Conservation (phyloP, 2,888 invertebrate species). For the Nipponacmea schrenckii region DNA sequence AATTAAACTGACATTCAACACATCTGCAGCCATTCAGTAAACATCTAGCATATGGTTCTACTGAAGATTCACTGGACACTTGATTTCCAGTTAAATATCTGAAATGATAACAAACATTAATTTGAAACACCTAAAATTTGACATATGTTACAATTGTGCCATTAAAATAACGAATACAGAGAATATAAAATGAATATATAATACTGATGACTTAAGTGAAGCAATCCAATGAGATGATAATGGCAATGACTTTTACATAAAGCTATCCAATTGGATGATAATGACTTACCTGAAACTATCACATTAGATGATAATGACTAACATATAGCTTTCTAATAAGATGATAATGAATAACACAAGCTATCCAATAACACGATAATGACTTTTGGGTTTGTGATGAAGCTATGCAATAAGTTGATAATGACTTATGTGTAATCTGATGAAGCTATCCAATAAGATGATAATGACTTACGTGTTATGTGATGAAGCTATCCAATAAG, state of each 20-base stretch:
- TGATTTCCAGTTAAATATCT: constrained; percentile 97
- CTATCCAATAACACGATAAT: too few species aligned
- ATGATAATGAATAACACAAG: too few species aligned
- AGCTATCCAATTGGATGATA: constrained; percentile 71
- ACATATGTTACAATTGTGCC: neutral
- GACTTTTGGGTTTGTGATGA: neutral
- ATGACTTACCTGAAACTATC: constrained; percentile 26
- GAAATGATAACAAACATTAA: constrained; percentile 30
- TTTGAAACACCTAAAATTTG: neutral
- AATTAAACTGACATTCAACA: constrained; percentile 80
- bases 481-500: neutral
- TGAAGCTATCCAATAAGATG: constrained; percentile 66
- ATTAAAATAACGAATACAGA: neutral
- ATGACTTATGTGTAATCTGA: neutral
- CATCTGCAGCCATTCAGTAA: constrained; percentile 93
- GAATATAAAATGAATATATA: neutral
- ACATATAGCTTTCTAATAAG: too few species aligned
- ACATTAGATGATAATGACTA: too few species aligned
- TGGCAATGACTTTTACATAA: neutral
- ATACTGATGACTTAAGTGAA: constrained; percentile 83
- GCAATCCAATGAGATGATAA: too few species aligned
- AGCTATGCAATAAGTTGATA: neutral
- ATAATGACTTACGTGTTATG: constrained; percentile 67
- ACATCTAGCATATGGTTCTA: constrained; percentile 93
- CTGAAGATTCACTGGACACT: constrained; percentile 94